phyloP scores from a whole-genome alignment of 2,113 vertebrate genomes.

The Speoplatyrhinus poulsoni region DNA sequence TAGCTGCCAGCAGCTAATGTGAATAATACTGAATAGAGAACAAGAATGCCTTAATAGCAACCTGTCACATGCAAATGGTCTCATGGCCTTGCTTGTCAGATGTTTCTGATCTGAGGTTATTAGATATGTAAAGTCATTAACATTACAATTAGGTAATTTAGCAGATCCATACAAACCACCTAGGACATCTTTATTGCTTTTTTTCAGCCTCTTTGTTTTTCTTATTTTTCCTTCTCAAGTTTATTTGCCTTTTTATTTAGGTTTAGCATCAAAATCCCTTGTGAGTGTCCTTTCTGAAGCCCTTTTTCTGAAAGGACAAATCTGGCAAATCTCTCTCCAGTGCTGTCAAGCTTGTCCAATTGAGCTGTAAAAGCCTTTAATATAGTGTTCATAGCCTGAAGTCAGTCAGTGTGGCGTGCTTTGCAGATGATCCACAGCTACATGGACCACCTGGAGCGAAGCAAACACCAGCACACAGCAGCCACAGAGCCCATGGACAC shows the following conservation, averaged over 20 bases:
- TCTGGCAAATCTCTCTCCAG: too few relatives aligned
- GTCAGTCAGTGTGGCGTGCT: neutral
- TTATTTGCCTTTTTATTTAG: too few relatives aligned
- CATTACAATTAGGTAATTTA: too few relatives aligned
- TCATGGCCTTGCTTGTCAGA: slow-evolving; percentile 20
- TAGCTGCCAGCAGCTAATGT: slow-evolving; percentile 13
- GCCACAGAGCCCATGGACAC: slow-evolving; percentile 83
- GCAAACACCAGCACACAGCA: slow-evolving; percentile 88
- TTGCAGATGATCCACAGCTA: slow-evolving; percentile 99
- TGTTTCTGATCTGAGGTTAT: slow-evolving; percentile 2
- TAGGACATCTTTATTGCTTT: neutral
- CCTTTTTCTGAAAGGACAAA: too few relatives aligned
- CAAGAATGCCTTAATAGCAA: slow-evolving; percentile 19
- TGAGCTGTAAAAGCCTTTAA: too few relatives aligned
- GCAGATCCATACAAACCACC: too few relatives aligned
- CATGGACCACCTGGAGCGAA: slow-evolving; percentile 98
- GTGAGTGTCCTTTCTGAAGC: too few relatives aligned
- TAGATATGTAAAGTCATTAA: too few relatives aligned
- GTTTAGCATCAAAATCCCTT: too few relatives aligned
- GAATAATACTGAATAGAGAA: slow-evolving; percentile 25
- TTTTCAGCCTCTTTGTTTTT: neutral
- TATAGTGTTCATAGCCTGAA: neutral
- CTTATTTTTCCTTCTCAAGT: neutral
- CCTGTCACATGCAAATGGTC: slow-evolving; percentile 15
- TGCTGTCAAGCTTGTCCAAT: too few relatives aligned